A percentile compares a stretch with the other conserved stretches of the same genome.
Evolutionary conservation across 2,113 vertebrate genomes (phyloP).

Genomic region (Aramus guarauna): DNA sequence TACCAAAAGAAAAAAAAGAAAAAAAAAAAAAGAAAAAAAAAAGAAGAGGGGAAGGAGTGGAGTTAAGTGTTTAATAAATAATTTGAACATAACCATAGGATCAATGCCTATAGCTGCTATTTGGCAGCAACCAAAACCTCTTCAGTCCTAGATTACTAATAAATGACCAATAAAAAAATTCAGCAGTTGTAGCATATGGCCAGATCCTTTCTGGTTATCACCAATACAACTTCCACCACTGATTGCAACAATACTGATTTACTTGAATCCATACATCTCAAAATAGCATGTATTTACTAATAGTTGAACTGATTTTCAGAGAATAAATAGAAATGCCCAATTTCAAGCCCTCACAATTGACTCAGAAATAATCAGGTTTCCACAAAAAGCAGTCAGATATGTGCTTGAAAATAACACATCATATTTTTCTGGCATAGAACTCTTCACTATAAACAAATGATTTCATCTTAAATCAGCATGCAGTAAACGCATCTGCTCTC

Average conservation of each 20-base stretch:
- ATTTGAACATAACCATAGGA: neutral
- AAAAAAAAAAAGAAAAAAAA: neutral
- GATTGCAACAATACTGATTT: neutral
- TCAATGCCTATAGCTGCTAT: neutral
- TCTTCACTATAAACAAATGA: neutral
- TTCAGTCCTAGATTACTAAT: neutral
- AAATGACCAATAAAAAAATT: neutral
- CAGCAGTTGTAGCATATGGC: neutral
- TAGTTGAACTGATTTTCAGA: neutral
- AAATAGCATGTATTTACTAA: neutral
- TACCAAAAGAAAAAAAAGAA: slow-evolving; percentile 36
- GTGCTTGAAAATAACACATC: slow-evolving; percentile 58
- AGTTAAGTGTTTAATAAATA: neutral
- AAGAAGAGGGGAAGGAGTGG: neutral
- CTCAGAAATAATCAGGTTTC: slow-evolving; percentile 40
- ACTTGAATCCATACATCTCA: neutral
- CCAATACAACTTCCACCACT: neutral
- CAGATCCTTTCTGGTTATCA: neutral
- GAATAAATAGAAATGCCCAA: neutral
- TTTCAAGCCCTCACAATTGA: neutral
- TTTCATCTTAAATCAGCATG: neutral
- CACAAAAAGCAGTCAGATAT: slow-evolving; percentile 40
- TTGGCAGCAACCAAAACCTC: neutral
- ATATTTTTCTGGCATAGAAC: neutral
- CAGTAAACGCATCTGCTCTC: neutral